These are phyloP conservation scores for Pagrus major DNA, from an alignment of 2,113 vertebrate species.

Conservation along the genomic window DNA sequence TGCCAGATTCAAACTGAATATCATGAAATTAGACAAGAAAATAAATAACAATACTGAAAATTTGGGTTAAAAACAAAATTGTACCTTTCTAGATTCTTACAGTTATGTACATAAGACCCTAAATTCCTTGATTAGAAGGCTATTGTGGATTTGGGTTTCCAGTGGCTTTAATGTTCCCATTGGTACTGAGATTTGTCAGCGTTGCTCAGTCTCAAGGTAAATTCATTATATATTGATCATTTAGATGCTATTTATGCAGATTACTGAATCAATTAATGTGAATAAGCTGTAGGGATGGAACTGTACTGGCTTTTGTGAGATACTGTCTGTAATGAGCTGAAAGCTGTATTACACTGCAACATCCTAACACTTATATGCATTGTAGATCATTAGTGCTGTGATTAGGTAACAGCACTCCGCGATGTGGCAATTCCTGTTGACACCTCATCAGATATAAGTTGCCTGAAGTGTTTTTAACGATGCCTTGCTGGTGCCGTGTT, in stretches of 20 bases:
- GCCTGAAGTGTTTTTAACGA: slow-evolving; percentile 49
- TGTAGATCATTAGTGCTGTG: slow-evolving; percentile 39
- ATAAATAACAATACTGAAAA: no score
- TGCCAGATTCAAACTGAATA: no score
- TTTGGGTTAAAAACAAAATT: no score
- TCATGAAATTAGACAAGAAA: no score
- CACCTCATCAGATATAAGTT: slow-evolving; percentile 52
- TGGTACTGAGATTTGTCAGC: background rate
- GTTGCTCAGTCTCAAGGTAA: background rate
- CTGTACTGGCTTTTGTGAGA: background rate
- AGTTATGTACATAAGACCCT: no score
- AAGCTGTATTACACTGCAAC: slow-evolving; percentile 14
- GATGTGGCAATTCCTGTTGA: slow-evolving; percentile 12
- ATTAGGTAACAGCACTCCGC: slow-evolving; percentile 38
- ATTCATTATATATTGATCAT: background rate
- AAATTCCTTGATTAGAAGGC: no score
- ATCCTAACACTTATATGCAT: background rate
- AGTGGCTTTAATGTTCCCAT: background rate
- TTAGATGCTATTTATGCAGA: background rate
- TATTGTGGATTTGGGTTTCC: no score
- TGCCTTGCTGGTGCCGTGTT: slow-evolving; percentile 35
- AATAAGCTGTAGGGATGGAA: background rate
- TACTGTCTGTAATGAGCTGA: slow-evolving; percentile 14
- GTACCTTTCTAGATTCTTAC: no score
- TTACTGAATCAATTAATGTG: background rate